Percentiles rank a stretch among this genome's conserved stretches.
phyloP scores from a whole-genome alignment of 2,888 invertebrate species.

The Clusia tigrina region DNA sequence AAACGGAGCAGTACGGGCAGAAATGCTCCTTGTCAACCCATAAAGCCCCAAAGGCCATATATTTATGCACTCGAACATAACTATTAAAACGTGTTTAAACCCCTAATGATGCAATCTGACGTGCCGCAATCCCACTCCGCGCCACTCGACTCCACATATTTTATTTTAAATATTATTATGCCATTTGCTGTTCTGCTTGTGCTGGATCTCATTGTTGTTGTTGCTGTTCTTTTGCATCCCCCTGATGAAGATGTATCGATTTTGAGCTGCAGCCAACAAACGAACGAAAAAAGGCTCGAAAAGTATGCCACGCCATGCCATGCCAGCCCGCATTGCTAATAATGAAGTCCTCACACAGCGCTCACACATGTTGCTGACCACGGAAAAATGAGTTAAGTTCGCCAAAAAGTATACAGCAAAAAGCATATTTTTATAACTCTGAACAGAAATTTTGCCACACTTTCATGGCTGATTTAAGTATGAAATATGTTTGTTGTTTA shows the following conservation, averaged over 20 bases:
- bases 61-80: background rate
- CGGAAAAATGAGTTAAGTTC: background rate
- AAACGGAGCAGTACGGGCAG: no score
- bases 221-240: background rate
- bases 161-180: background rate
- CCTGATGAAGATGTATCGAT: conserved; percentile 1
- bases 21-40: background rate
- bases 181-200: background rate
- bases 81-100: conserved; percentile 1
- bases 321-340: background rate
- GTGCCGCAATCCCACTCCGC: background rate
- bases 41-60: background rate
- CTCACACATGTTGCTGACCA: conserved; percentile 5
- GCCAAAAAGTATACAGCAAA: background rate
- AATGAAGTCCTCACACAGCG: background rate
- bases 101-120: background rate
- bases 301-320: background rate
- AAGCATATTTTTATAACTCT: background rate
- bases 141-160: background rate
- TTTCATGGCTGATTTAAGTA: no score
- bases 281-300: background rate
- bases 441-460: background rate
- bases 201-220: background rate
- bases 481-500: no score
- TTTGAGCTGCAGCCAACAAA: background rate